Conservation (phyloP, 2,888 invertebrate genomes). For the Trichopria drosophilae region DNA sequence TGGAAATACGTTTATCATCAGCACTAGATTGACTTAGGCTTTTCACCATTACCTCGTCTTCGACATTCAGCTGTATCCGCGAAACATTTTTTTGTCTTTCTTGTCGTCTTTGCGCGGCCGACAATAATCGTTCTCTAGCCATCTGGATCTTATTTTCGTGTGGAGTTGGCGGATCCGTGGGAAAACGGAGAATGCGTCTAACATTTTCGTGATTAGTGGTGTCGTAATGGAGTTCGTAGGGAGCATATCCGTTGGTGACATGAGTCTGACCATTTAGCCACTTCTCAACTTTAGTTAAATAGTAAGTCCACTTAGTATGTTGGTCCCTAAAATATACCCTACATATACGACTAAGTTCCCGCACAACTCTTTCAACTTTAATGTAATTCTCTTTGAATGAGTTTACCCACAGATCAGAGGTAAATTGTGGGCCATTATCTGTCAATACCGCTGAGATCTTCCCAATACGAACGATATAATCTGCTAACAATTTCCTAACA, state of each 20-base stretch:
- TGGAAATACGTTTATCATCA: background rate
- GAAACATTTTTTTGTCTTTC: background rate
- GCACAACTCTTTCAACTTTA: too few species aligned
- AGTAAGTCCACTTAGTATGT: too few species aligned
- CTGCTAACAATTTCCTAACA: too few species aligned
- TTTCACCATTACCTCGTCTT: background rate
- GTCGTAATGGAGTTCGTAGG: background rate
- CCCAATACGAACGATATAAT: too few species aligned
- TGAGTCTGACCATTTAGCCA: too few species aligned
- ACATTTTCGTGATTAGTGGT: background rate
- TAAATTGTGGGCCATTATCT: too few species aligned
- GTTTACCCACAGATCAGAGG: too few species aligned
- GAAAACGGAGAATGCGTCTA: background rate
- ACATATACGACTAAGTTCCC: too few species aligned
- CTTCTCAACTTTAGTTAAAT: too few species aligned
- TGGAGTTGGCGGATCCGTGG: background rate
- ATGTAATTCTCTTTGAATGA: too few species aligned
- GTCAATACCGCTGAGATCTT: too few species aligned
- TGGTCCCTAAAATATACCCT: too few species aligned
- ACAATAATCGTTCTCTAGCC: background rate
- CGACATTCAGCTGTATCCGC: background rate
- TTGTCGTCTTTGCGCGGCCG: background rate
- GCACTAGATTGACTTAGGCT: background rate
- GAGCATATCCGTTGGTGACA: background rate
- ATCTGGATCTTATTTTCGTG: background rate